These are phyloP conservation scores for Brachypterus glaber DNA, from an alignment of 2,888 invertebrate species.

Conservation along the genomic window DNA sequence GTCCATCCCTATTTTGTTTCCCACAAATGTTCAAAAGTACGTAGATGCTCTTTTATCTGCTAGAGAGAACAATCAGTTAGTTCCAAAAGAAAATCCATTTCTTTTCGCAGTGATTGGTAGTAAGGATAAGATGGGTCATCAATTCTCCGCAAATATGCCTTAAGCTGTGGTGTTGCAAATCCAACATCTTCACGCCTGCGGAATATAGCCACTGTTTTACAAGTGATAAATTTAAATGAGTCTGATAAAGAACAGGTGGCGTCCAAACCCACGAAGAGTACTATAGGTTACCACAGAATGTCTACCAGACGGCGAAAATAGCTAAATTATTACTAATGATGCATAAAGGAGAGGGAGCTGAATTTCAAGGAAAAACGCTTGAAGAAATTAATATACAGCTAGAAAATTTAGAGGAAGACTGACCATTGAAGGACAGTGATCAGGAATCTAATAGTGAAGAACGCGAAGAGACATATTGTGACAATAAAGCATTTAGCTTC, in stretches of 20 bases:
- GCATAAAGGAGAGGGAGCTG: conserved; percentile 12
- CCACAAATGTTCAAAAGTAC: no score
- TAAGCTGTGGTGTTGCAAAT: conserved; percentile 20
- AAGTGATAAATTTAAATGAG: no score
- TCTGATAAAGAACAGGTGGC: conserved; percentile 15
- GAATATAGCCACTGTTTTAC: conserved; percentile 26
- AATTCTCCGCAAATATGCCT: no score
- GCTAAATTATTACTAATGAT: conserved; percentile 14
- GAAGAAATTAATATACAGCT: conserved; percentile 12
- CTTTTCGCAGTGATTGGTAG: no score
- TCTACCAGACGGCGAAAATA: conserved; percentile 16
- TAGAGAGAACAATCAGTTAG: conserved; percentile 15
- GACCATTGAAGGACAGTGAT: no score
- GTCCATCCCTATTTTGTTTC: no score
- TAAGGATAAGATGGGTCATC: conserved; percentile 18
- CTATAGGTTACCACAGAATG: conserved; percentile 15
- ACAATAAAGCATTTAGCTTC: background rate
- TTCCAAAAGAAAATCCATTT: no score
- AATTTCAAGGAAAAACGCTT: conserved; percentile 12
- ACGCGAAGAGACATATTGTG: background rate
- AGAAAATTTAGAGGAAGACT: conserved; percentile 7
- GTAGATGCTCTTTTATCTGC: no score
- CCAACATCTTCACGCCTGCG: conserved; percentile 22
- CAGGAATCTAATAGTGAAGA: no score
- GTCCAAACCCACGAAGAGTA: conserved; percentile 17